Base-by-base conservation (phyloP, 2,797 vertebrate genomes). In the Siniperca obscura region DNA sequence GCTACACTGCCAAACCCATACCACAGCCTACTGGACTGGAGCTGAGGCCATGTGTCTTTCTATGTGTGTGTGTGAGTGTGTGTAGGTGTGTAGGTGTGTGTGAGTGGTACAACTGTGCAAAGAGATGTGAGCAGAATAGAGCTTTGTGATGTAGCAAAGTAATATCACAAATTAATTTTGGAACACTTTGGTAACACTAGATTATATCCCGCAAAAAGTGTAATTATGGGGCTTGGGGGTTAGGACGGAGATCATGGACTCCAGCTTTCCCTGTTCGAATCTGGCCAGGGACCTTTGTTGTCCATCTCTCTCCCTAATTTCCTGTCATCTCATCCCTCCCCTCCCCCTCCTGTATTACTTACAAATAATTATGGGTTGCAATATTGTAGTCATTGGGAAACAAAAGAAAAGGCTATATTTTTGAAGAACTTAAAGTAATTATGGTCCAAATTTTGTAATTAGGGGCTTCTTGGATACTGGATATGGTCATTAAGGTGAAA, bases 1-100 rank as follows among this genome's bases (percentile, higher is more conserved):
- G 81, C 84, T 81, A 83, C 81, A 77, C 82, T 92, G 87, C 90
- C 90, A 92, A 89, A 90, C 75, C 84, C 84, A 86, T 89, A 93
- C 87, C 86, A 72, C 87, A 86, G 91, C 87, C 81, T 86, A 25
- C 78, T 80, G 89, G 74, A 84, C 86, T 81, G 67, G 46, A 86
- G 90, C 80, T 89, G 56, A 71, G 80, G 80, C 59, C 61, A 1
- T 70, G 55, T 85, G 85, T 75, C 71, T 81, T 12, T 74, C 4
- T 60, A 12, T 72, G 50, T 76, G 70, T 65, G 79, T 50, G 66
- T 67, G 53, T 52, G 55, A 30, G 59, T n/a, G n/a, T 17, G 72
- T 44, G 50, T 27, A n/a, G n/a, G 38, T 64, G 42, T 42, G 12
- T 36, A 30, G 71, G 52, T 56, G 80, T 77, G 82, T 34, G 70